These are phyloP conservation scores for Morbakka virulenta DNA, from an alignment of 30 jellyfish, hydroid and myxozoan genomes.

Conservation along the genomic window DNA sequence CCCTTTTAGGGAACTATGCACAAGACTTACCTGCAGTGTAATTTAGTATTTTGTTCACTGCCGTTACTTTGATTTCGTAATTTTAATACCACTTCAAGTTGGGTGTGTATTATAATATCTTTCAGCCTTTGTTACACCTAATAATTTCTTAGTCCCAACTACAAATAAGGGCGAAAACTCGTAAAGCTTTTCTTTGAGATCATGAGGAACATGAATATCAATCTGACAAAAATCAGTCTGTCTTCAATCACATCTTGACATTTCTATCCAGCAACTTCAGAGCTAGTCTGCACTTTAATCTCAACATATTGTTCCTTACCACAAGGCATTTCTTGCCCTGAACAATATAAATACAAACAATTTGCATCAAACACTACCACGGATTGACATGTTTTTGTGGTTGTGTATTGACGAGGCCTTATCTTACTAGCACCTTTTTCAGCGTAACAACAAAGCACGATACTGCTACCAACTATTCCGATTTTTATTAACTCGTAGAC, in stretches of 20 bases:
- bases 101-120: background rate
- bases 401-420: slow-evolving; percentile 1
- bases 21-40: background rate
- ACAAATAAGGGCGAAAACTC: slow-evolving; percentile 1
- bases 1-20: background rate
- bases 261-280: background rate
- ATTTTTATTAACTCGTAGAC: background rate
- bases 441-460: slow-evolving; percentile 14
- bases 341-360: slow-evolving; percentile 10
- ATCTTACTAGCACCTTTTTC: slow-evolving; percentile 1
- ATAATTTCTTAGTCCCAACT: background rate
- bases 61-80: background rate
- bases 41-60: background rate
- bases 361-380: slow-evolving; percentile 26
- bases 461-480: slow-evolving; percentile 25
- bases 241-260: background rate
- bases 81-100: background rate
- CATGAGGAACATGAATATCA: slow-evolving; percentile 3
- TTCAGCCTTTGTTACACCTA: background rate
- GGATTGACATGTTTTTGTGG: slow-evolving; percentile 5
- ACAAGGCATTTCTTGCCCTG: slow-evolving; percentile 46
- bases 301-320: slow-evolving; percentile 29
- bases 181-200: background rate
- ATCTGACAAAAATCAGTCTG: background rate
- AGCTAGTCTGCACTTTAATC: background rate